phyloP scores from a whole-genome alignment of 2,797 vertebrate species.

The Emydoidea blandingii region DNA sequence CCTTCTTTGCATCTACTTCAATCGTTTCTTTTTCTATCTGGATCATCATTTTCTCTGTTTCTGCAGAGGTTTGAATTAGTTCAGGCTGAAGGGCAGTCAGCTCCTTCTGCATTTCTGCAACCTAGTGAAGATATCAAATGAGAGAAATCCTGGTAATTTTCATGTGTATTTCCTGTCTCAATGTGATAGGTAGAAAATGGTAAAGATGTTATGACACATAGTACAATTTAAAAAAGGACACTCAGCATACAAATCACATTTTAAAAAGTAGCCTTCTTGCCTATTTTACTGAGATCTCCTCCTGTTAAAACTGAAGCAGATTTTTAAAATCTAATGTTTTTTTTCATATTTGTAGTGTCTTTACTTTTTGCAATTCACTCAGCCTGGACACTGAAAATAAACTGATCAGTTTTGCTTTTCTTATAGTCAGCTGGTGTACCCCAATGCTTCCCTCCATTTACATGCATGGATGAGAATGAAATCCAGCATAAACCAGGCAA shows the following conservation, averaged over 20 bases:
- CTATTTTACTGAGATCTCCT: slow-evolving; percentile 2
- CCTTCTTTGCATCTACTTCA: slow-evolving; percentile 92
- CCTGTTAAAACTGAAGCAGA: not conserved
- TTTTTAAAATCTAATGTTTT: not conserved
- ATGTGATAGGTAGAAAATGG: not conserved
- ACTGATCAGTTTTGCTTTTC: not conserved
- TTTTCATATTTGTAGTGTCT: not conserved
- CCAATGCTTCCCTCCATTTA: not conserved
- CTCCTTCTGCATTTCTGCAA: slow-evolving; percentile 92
- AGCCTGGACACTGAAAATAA: not conserved
- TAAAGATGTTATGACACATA: not conserved
- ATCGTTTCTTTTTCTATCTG: slow-evolving; percentile 90
- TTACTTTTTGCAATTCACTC: slow-evolving; percentile 3
- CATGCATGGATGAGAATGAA: not conserved
- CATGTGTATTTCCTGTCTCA: not conserved
- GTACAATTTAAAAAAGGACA: not conserved
- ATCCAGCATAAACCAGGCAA: not conserved
- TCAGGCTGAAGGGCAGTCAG: slow-evolving; percentile 92
- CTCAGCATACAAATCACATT: not conserved
- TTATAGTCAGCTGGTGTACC: not conserved
- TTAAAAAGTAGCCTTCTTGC: not conserved
- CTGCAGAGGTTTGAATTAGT: slow-evolving; percentile 90
- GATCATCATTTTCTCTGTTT: slow-evolving; percentile 92
- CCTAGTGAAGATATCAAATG: slow-evolving; percentile 77
- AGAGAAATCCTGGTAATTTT: not conserved